Base-by-base conservation (phyloP, 1,140 invertebrate species). In the Parasteatoda tepidariorum region DNA sequence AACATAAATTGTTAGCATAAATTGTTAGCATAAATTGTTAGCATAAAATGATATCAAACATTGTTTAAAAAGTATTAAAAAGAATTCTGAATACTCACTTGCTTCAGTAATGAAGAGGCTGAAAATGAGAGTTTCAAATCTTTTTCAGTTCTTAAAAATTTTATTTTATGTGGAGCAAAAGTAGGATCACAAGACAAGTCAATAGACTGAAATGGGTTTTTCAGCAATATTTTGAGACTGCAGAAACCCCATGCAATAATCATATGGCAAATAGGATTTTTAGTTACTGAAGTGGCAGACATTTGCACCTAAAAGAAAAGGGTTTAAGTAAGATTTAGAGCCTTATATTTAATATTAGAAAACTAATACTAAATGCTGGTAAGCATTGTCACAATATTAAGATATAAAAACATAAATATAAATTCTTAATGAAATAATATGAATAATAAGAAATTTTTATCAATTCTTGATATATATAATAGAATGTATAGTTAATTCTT, bases 51-150 rank as follows among this genome's bases (percentile, higher is more conserved):
- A 1, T 18, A 66, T 13, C 22, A 31, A 31, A 18, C 0, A 9
- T 28, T n/a, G 31, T 66, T 3, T 2, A 1, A 66, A 2, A 13
- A 66, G n/a, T 28, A 66, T 0, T 18, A 6, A 33, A 22, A 59
- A 11, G 24, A n/a, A n/a, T n/a, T n/a, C n/a, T n/a, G n/a, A n/a
- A n/a, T n/a, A 59, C n/a, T 26, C 38, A 82, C 78, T 57, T 82
- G 78, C 57, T 82, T 82, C 15, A 61, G 31, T 26, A 82, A 64
- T 31, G 78, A 82, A 71, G 62, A 61, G 28, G 66, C 33, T 34
- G 54, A 41, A 71, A 82, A 82, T 13, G 48, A 54, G 54, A 82
- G 59, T 24, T 70, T 34, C 34, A 82, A 62, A 11, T 61, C 28
- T 59, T 71, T 30, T 31, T 38, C 33, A 11, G 55, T 61, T 31